Evolutionary conservation across 2,797 vertebrate species (phyloP).

Genomic region (Rhynchotus rufescens): DNA sequence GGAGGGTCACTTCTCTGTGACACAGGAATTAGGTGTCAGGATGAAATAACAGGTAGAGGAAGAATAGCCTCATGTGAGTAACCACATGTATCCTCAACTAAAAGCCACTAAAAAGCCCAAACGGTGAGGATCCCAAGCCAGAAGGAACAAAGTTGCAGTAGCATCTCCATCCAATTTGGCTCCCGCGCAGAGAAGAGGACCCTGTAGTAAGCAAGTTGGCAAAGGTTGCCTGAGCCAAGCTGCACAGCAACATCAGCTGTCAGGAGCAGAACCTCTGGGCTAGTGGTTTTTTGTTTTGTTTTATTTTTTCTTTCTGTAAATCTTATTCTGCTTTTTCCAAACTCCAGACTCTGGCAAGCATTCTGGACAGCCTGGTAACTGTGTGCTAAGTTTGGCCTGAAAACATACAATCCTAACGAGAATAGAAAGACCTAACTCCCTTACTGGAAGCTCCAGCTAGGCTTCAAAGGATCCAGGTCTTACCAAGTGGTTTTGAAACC

Average conservation of each 20-base stretch:
- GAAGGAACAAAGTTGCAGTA: not conserved
- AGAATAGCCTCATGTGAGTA: not conserved
- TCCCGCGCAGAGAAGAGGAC: not conserved
- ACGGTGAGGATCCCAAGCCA: not conserved
- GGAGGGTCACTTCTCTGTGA: not conserved
- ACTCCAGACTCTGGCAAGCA: conserved; percentile 18
- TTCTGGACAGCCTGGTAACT: conserved; percentile 38
- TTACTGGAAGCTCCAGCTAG: not conserved
- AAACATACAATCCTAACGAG: conserved; percentile 51
- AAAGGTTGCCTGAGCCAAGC: not conserved
- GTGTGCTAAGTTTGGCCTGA: conserved; percentile 50
- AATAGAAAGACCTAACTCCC: conserved; percentile 45
- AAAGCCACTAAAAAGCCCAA: not conserved
- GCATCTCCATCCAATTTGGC: not conserved
- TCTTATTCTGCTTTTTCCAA: conserved; percentile 23
- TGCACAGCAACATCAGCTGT: not conserved
- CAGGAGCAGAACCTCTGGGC: conserved; percentile 1
- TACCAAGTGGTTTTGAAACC: conserved; percentile 40
- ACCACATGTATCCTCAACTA: accelerated
- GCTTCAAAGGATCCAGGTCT: conserved; percentile 53
- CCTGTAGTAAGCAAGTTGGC: not conserved
- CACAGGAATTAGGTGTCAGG: not conserved
- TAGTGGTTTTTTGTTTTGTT: not conserved
- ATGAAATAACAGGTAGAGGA: not conserved
- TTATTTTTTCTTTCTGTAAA: not conserved